Evolutionary conservation across 1,140 invertebrate genomes (phyloP), one percentile per base, ranked within the genome.

Genomic region (Nephila pilipes): DNA sequence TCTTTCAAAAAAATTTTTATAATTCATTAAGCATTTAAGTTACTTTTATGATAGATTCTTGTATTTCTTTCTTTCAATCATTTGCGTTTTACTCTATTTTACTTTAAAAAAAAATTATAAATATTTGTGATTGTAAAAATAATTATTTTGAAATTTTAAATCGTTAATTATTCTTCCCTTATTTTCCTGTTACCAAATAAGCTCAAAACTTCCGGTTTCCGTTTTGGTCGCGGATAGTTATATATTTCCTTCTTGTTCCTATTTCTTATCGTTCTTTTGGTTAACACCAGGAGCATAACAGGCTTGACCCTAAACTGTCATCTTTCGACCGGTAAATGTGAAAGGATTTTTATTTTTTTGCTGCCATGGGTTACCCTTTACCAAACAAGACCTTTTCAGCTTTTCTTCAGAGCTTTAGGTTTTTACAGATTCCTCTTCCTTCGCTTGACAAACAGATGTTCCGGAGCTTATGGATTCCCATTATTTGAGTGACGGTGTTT

Each of bases 271-370:
- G n/a, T n/a, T n/a, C 22, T 29, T 29, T 46, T 29, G 63, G 63
- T 65, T 25, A 65, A 12, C 46, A 6, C 25, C 22, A 25, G 25
- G 16, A 20, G 14, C 54, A 18, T 85, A 46, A 85, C 81, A 58
- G 54, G 20, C 46, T 57, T 85, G 54, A 85, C 81, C 81, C 81
- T 85, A 85, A 85, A 85, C 81, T 85, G 81, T 57, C 81, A 85
- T 57, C 81, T 55, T 54, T 54, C 22, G n/a, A 46, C 38, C 38
- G 12, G 6, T 85, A 55, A 46, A 57, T n/a, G 29, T 25, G 36
- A 55, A 55, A 55, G 54, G 5, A n/a, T n/a, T n/a, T n/a, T n/a
- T n/a, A n/a, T n/a, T n/a, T n/a, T n/a, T n/a, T n/a, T n/a, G 81
- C 57, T 85, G 81, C 81, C 81, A 85, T 85, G 54, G 81, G 81